These are phyloP conservation scores for Dasyurus viverrinus DNA, from an alignment of 2,113 vertebrate genomes.

Conservation along the genomic window DNA sequence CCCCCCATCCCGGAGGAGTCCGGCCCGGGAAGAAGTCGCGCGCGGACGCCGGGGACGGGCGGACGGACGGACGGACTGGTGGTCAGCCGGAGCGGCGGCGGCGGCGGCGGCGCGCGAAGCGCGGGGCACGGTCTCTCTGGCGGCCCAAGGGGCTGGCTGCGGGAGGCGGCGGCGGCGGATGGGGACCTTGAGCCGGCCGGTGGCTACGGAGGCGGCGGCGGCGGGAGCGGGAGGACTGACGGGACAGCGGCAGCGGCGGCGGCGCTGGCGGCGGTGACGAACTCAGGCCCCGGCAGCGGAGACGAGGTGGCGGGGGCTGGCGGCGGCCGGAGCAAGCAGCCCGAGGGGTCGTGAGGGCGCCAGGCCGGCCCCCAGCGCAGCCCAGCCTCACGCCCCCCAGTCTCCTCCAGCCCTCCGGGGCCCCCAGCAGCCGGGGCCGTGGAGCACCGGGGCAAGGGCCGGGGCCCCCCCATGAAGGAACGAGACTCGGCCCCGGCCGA, in stretches of 20 bases:
- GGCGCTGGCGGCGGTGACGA: conserved; percentile 73
- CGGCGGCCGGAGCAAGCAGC: conserved; percentile 60
- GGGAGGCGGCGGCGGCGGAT: conserved; percentile 63
- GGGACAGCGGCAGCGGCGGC: conserved; percentile 66
- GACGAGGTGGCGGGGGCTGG: conserved; percentile 55
- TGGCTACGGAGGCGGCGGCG: conserved; percentile 43
- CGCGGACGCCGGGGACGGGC: neutral
- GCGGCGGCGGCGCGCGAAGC: conserved; percentile 52
- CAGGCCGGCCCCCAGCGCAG: conserved; percentile 52
- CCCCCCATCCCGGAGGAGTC: neutral
- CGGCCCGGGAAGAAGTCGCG: neutral
- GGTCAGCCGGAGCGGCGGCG: neutral
- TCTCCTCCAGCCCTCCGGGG: conserved; percentile 71
- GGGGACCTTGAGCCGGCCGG: conserved; percentile 70
- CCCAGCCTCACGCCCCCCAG: conserved; percentile 63
- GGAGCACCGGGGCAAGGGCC: conserved; percentile 94
- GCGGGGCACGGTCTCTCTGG: conserved; percentile 60
- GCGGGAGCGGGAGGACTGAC: conserved; percentile 69
- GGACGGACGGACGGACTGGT: neutral
- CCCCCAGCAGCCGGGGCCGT: conserved; percentile 85
- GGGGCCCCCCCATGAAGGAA: conserved; percentile 96
- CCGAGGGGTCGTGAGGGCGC: conserved; percentile 63
- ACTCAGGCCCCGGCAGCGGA: conserved; percentile 65
- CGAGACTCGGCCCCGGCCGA: conserved; percentile 90
- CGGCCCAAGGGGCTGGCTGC: conserved; percentile 51